phyloP scores from a whole-genome alignment of 2,888 invertebrate genomes.

The Heliconius cydno region DNA sequence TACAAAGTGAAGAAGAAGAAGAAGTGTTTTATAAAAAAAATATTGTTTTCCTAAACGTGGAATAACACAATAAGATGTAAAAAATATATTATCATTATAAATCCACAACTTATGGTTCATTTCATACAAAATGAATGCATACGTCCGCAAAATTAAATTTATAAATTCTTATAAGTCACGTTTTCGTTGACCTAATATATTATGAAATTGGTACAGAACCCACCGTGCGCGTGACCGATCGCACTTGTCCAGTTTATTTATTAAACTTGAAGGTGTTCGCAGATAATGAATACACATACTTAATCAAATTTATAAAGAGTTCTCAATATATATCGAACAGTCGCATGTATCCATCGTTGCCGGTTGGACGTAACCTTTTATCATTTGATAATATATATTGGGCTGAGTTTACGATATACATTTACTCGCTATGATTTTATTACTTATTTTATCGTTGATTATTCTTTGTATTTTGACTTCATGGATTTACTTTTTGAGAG shows the following conservation, averaged over 20 bases:
- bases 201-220: neutral
- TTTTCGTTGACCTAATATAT: neutral
- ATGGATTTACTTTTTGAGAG: conserved; percentile 58
- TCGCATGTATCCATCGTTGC: neutral
- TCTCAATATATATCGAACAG: neutral
- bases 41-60: no score
- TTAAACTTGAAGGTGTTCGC: neutral
- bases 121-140: no score
- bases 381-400: neutral
- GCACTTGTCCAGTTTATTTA: neutral
- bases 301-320: neutral
- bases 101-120: no score
- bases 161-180: neutral
- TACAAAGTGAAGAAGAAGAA: no score
- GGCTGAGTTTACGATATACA: neutral
- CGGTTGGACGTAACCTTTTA: neutral
- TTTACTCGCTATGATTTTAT: conserved; percentile 44
- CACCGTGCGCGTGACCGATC: neutral
- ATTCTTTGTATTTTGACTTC: conserved; percentile 52
- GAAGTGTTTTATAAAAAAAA: no score
- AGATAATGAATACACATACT: neutral
- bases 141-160: neutral
- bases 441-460: conserved; percentile 41
- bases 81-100: no score
- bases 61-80: no score